A percentile compares a stretch with the other conserved stretches of the same genome.
Evolutionary conservation across 2,888 invertebrate genomes (phyloP).

Genomic region (Nysson spinosus): DNA sequence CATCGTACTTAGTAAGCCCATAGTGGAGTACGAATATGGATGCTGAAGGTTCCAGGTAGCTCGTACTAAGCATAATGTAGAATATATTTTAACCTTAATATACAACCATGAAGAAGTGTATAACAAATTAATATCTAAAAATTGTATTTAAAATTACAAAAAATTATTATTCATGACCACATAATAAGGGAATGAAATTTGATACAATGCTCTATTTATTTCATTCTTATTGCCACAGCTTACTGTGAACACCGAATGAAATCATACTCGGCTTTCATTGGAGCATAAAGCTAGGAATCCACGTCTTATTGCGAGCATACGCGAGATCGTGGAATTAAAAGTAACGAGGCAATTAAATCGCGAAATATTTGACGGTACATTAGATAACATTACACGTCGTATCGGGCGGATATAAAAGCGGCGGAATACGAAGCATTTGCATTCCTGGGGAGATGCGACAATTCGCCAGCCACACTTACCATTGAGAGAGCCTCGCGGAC

Average conservation of each 20-base stretch:
- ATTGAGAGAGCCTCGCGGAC: background rate
- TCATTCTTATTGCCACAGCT: no score
- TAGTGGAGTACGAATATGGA: background rate
- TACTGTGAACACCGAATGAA: no score
- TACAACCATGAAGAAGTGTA: background rate
- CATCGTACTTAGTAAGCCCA: background rate
- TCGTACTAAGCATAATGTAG: background rate
- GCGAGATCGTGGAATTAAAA: no score
- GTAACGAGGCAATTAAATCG: slow-evolving; percentile 18
- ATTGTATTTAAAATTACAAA: no score
- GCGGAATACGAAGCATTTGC: slow-evolving; percentile 21
- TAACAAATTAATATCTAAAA: background rate
- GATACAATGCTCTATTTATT: no score
- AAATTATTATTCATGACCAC: no score
- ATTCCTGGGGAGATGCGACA: slow-evolving; percentile 4
- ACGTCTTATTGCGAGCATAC: no score
- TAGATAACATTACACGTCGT: slow-evolving; percentile 22
- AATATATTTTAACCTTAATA: background rate
- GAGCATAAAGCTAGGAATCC: no score
- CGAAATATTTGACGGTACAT: slow-evolving; percentile 25
- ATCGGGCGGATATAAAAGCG: slow-evolving; percentile 28
- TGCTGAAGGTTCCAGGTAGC: background rate
- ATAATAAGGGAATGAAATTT: no score
- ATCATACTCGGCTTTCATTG: no score
- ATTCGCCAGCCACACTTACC: background rate